phyloP scores from a whole-genome alignment of 2,797 vertebrate genomes.

The Gouania willdenowi region DNA sequence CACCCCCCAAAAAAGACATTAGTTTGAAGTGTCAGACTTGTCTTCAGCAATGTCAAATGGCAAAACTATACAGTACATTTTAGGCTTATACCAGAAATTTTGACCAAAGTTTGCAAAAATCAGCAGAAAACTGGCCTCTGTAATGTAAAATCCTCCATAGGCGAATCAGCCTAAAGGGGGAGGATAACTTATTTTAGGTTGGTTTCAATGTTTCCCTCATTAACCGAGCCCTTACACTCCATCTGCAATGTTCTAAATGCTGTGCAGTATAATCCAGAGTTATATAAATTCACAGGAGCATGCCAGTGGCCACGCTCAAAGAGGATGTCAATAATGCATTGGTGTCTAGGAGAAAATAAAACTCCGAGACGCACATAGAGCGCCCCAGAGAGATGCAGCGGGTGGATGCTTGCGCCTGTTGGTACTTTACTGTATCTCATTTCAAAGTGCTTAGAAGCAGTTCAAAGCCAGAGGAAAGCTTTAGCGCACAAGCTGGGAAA shows the following conservation, averaged over 20 bases:
- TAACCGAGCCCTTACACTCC: slow-evolving; percentile 5
- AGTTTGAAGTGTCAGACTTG: slow-evolving; percentile 1
- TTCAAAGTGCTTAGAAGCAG: slow-evolving; percentile 38
- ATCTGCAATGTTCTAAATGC: slow-evolving; percentile 25
- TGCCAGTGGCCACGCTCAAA: slow-evolving; percentile 16
- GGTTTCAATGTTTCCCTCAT: slow-evolving; percentile 31
- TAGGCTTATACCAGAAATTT: too few species aligned
- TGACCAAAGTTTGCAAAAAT: too few species aligned
- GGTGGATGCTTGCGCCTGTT: slow-evolving; percentile 26
- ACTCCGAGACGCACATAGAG: background rate
- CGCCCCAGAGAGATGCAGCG: slow-evolving; percentile 7
- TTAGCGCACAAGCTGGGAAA: slow-evolving; percentile 8
- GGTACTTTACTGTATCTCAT: slow-evolving; percentile 24
- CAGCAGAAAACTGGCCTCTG: too few species aligned
- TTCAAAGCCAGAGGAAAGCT: slow-evolving; percentile 20
- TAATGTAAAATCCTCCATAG: too few species aligned
- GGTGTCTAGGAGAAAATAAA: slow-evolving; percentile 41
- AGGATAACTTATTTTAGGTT: slow-evolving; percentile 22
- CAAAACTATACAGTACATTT: too few species aligned
- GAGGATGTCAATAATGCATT: slow-evolving; percentile 54
- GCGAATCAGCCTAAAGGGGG: too few species aligned
- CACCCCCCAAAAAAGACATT: background rate
- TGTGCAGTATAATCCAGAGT: slow-evolving; percentile 24
- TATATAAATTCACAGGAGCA: slow-evolving; percentile 37
- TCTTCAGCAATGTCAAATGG: too few species aligned